phyloP scores from a whole-genome alignment of 2,797 vertebrate genomes.

The Melanotaenia pygmaea region DNA sequence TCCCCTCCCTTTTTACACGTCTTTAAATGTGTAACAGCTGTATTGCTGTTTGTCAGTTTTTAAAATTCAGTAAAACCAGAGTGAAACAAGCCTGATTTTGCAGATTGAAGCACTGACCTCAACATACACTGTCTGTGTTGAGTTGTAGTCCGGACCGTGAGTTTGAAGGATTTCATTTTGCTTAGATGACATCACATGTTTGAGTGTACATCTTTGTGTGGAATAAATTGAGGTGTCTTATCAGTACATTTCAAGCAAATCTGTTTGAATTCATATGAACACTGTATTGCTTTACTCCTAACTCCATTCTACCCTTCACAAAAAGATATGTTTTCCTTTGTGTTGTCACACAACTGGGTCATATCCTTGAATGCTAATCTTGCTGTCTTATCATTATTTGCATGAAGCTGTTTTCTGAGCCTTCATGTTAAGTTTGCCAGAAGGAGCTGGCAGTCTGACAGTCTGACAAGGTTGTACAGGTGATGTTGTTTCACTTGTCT shows the following conservation, averaged over 20 bases:
- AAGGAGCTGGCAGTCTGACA: not conserved
- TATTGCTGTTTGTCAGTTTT: conserved; percentile 56
- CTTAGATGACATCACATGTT: not conserved
- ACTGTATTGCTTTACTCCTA: not conserved
- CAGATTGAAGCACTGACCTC: conserved; percentile 7
- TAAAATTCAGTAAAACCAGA: conserved; percentile 54
- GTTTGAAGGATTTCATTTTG: conserved; percentile 17
- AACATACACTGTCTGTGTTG: not conserved
- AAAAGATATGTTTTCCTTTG: not conserved
- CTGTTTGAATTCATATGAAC: not conserved
- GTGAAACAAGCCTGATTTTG: conserved; percentile 30
- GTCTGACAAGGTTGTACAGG: not conserved
- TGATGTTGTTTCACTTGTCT: not conserved
- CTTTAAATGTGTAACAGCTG: conserved; percentile 48
- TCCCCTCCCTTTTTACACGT: conserved; percentile 18
- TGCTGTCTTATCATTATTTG: not conserved
- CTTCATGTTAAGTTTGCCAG: not conserved
- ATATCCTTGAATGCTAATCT: not conserved
- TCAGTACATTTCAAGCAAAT: not conserved
- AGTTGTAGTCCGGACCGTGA: not conserved
- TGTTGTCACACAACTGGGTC: not conserved
- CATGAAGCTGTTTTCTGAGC: not conserved
- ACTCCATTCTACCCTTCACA: not conserved
- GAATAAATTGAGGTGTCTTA: not conserved
- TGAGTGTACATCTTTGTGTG: conserved; percentile 1